Conservation (phyloP, 1,140 invertebrate genomes). For the Lepidotrigona ventralis region DNA sequence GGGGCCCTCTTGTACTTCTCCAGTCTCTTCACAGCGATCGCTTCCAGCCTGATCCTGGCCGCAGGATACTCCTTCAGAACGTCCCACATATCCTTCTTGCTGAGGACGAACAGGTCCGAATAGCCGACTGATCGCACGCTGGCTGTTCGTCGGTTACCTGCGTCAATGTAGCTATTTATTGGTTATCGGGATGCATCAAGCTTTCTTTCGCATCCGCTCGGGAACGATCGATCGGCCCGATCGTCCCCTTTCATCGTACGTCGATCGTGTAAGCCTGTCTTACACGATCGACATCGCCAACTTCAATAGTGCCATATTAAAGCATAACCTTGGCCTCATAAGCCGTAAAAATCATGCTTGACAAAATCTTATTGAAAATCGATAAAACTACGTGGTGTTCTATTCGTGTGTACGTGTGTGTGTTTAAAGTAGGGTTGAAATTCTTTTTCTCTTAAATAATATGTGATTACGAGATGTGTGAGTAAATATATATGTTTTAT, state of each 20-base stretch:
- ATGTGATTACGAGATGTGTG: too few relatives aligned
- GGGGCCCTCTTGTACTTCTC: constrained; percentile 97
- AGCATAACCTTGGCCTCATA: not conserved
- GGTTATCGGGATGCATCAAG: constrained; percentile 75
- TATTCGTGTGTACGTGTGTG: not conserved
- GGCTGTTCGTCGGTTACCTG: constrained; percentile 97
- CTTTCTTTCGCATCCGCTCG: constrained; percentile 59
- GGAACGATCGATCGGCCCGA: constrained; percentile 41
- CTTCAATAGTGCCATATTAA: not conserved
- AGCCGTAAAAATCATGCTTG: constrained; percentile 27
- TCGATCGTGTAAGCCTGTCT: not conserved
- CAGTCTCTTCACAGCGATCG: constrained; percentile 97
- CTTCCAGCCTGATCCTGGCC: constrained; percentile 96
- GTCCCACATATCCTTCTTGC: constrained; percentile 99
- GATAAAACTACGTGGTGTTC: not conserved
- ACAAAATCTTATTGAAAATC: not conserved
- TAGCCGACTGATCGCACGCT: constrained; percentile 98
- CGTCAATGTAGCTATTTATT: constrained; percentile 79
- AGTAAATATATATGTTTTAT: too few relatives aligned
- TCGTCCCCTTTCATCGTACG: constrained; percentile 26
- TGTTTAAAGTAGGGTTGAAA: not conserved
- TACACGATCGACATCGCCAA: not conserved
- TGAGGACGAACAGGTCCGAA: constrained; percentile 98
- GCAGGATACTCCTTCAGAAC: constrained; percentile 99
- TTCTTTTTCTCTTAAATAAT: not conserved